Base-by-base conservation (phyloP, 1,140 invertebrate species). In the Trichonephila clavipes region DNA sequence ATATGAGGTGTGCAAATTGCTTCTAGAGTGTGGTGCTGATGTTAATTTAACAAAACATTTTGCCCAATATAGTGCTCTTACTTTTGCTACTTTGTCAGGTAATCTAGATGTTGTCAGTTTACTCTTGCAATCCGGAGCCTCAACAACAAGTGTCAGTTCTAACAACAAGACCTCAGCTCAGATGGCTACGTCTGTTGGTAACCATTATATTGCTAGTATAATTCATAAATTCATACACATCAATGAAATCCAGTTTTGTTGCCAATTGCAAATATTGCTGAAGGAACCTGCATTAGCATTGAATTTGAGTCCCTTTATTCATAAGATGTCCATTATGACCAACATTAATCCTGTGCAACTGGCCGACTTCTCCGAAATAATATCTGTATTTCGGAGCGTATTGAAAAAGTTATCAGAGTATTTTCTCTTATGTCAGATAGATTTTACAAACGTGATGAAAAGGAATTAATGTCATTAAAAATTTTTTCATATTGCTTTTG, bases 131-230 rank as follows among this genome's bases (percentile, higher is more conserved):
- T 97, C 98, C 89, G 99, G 99, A 51, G 99, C 99, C 2, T 96
- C 96, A 58, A 94, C 97, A 1, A 97, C 97, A 77, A 97, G 97
- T 18, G 97, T 97, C 0, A 99, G 99, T 95, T 98, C 97, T 24
- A 98, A 99, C 0, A 97, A 97, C 5, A 97, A 99, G 94, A 99
- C 98, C 40, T 97, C 99, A 7, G 96, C 98, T 18, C 99, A 99
- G 96, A 99, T 99, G 98, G 99, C 99, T 51, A 98, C 98, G 0
- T 99, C 99, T 96, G 98, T 99, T 51, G 99, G 97, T 16, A 98
- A 99, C 96, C 98, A 99, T 95, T 97, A 97, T 94, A 98, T 98
- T 95, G 99, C 99, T 0, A 97, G 98, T 21, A 97, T 98, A 0
- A 99, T 99, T 82, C 99, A 99, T 95, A 99, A 99, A 96, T 99